phyloP scores from a whole-genome alignment of 2,797 vertebrate genomes.

The Coilia nasus region DNA sequence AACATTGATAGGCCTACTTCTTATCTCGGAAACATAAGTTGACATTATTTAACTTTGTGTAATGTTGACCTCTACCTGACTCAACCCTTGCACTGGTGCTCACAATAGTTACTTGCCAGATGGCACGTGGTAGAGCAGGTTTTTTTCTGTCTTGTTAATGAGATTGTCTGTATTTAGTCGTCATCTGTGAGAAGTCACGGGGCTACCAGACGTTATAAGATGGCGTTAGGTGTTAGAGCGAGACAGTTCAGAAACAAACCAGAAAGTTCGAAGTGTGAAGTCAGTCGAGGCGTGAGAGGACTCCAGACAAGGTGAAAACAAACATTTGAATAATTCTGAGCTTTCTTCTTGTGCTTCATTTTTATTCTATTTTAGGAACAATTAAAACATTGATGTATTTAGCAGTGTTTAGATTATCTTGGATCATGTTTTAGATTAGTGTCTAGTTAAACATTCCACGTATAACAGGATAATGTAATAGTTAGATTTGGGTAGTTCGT shows the following conservation, averaged over 20 bases:
- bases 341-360: background rate
- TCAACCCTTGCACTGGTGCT: background rate
- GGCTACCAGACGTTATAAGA: background rate
- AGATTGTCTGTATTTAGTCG: conserved; percentile 20
- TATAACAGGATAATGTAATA: too few species aligned
- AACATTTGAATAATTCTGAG: background rate
- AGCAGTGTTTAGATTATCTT: too few species aligned
- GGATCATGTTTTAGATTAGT: too few species aligned
- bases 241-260: background rate
- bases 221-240: background rate
- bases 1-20: background rate
- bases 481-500: too few species aligned
- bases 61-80: background rate
- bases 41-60: background rate
- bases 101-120: background rate
- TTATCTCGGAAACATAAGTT: background rate
- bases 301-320: background rate
- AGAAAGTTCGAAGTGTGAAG: background rate
- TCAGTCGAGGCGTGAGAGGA: background rate
- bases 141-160: background rate
- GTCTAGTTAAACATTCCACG: too few species aligned
- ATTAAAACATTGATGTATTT: too few species aligned
- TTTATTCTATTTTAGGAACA: too few species aligned
- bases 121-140: background rate
- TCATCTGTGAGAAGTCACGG: background rate